Conservation (phyloP, 2,888 invertebrate species). For the Andrena camellia region DNA sequence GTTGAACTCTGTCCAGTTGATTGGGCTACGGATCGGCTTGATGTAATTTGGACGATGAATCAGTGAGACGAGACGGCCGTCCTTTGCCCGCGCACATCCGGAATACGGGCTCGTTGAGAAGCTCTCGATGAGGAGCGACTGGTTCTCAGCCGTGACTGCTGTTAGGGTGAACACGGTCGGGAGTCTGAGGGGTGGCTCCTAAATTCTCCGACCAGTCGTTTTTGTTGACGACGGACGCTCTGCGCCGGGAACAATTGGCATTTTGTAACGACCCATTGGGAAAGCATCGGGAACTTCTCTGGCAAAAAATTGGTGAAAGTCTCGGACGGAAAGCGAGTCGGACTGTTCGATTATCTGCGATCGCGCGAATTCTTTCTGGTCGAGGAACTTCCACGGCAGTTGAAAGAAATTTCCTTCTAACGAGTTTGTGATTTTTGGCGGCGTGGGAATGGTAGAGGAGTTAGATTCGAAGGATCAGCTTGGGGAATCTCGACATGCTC, state of each 20-base stretch:
- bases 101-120: neutral
- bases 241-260: neutral
- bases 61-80: neutral
- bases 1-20: constrained; percentile 41
- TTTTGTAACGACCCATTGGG: neutral
- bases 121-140: neutral
- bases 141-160: neutral
- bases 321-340: neutral
- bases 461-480: no score
- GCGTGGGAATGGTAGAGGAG: no score
- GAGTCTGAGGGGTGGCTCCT: neutral
- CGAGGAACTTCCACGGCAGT: neutral
- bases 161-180: neutral
- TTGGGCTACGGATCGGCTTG: constrained; percentile 17
- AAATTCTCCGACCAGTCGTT: neutral
- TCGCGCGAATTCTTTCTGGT: constrained; percentile 7
- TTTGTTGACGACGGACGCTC: neutral
- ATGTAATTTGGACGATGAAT: constrained; percentile 41
- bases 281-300: neutral
- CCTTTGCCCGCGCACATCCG: constrained; percentile 1
- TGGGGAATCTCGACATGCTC: no score
- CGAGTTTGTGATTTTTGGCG: neutral
- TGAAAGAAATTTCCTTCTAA: neutral
- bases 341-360: constrained; percentile 1
- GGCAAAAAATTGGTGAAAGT: neutral